Conservation (phyloP, 2,113 vertebrate species). For the Columba livia region DNA sequence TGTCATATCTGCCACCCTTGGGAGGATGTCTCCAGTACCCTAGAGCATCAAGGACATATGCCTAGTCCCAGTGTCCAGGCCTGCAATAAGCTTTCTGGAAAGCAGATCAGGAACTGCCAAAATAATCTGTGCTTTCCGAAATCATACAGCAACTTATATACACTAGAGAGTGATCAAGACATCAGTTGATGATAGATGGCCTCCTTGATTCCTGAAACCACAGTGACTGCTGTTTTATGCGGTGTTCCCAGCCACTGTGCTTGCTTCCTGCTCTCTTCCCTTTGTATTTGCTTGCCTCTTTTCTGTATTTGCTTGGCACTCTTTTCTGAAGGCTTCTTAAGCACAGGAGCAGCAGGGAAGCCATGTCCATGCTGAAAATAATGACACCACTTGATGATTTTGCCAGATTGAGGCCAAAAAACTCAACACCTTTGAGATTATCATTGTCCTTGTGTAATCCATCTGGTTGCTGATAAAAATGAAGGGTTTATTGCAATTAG, state of each 20-base stretch:
- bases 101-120: neutral
- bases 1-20: neutral
- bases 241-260: neutral
- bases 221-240: neutral
- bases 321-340: neutral
- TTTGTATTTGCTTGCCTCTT: neutral
- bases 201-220: neutral
- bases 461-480: neutral
- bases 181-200: neutral
- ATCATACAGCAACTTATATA: neutral
- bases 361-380: accelerated
- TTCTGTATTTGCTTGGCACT: neutral
- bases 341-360: neutral
- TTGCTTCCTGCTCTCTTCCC: neutral
- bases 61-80: neutral
- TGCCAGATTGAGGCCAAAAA: neutral
- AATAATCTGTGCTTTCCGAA: neutral
- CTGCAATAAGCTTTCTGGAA: neutral
- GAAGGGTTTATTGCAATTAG: neutral
- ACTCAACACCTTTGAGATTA: neutral
- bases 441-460: neutral
- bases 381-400: neutral
- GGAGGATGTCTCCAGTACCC: neutral
- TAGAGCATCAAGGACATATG: accelerated
- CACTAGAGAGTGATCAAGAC: neutral